Evolutionary conservation across 2,888 invertebrate species (phyloP).

Genomic region (Ichneumoninae sp.): DNA sequence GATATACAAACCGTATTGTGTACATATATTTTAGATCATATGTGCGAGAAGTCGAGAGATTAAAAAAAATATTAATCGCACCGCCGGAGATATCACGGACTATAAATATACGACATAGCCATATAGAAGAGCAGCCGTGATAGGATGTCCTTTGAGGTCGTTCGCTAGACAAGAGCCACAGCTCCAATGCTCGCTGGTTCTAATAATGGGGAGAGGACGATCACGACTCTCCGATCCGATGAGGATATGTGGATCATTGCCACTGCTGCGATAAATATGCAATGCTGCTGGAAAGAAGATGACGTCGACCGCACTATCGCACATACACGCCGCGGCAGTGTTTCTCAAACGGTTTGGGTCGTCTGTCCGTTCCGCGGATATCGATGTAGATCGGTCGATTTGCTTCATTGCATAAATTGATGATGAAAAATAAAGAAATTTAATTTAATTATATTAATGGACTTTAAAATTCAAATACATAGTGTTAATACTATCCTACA

Average conservation of each 20-base stretch:
- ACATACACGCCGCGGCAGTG: constrained; percentile 54
- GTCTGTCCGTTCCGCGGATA: background rate
- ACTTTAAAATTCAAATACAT: no score
- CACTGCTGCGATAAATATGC: constrained; percentile 77
- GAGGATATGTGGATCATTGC: constrained; percentile 81
- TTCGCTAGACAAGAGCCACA: constrained; percentile 51
- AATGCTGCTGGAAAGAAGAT: constrained; percentile 72
- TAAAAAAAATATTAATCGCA: constrained; percentile 34
- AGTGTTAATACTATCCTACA: no score
- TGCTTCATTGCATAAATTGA: background rate
- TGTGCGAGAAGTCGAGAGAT: background rate
- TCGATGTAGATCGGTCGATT: constrained; percentile 6
- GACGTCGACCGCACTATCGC: constrained; percentile 67
- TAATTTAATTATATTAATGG: no score
- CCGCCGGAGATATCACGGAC: constrained; percentile 10
- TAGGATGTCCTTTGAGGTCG: constrained; percentile 40
- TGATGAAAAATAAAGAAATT: background rate
- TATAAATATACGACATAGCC: background rate
- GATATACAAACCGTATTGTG: background rate
- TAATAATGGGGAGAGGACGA: constrained; percentile 62
- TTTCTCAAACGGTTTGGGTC: constrained; percentile 62
- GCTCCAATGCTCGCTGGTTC: constrained; percentile 48
- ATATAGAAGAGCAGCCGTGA: constrained; percentile 9
- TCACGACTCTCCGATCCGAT: constrained; percentile 68
- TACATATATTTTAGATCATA: background rate